Percentiles rank a stretch among this genome's conserved stretches.
Conservation (phyloP, 2,888 invertebrate genomes). For the Drosophila vallismaia region DNA sequence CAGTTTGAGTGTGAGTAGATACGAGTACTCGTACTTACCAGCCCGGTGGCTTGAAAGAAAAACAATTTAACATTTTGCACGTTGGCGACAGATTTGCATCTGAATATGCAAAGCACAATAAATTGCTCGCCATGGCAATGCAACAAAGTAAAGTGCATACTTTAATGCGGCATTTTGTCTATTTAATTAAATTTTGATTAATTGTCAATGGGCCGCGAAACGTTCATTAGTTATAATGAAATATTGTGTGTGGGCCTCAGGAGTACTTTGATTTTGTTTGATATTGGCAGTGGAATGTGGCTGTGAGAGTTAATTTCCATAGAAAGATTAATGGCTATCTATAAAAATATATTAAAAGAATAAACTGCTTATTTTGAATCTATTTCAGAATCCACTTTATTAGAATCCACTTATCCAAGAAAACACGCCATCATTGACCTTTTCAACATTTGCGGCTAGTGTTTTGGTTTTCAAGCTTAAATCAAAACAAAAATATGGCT, state of each 20-base stretch:
- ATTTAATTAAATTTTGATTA: constrained; percentile 73
- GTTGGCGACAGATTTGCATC: constrained; percentile 75
- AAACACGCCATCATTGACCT: constrained; percentile 43
- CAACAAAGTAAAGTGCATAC: constrained; percentile 65
- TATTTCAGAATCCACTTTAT: constrained; percentile 7
- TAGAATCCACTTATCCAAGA: constrained; percentile 23
- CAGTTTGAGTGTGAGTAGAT: constrained; percentile 27
- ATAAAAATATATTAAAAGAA: not conserved
- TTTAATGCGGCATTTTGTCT: constrained; percentile 73
- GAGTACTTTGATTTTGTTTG: constrained; percentile 7
- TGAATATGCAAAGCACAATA: constrained; percentile 59
- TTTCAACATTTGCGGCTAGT: constrained; percentile 25
- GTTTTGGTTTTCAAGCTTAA: constrained; percentile 52
- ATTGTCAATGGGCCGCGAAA: constrained; percentile 61
- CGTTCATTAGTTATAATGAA: constrained; percentile 62
- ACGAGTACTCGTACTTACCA: constrained; percentile 27
- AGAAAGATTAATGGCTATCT: not conserved
- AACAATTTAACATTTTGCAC: constrained; percentile 67
- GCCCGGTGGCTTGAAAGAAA: constrained; percentile 48
- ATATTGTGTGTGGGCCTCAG: constrained; percentile 25
- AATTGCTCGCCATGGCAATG: constrained; percentile 53
- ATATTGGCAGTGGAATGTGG: not conserved
- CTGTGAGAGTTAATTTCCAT: not conserved
- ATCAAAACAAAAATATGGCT: constrained; percentile 47
- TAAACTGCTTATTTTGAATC: not conserved